Evolutionary conservation across 37 sponge, comb jelly and placozoan genomes (phyloP), one percentile per base, ranked within the genome.

Genomic region (Spongilla lacustris): DNA sequence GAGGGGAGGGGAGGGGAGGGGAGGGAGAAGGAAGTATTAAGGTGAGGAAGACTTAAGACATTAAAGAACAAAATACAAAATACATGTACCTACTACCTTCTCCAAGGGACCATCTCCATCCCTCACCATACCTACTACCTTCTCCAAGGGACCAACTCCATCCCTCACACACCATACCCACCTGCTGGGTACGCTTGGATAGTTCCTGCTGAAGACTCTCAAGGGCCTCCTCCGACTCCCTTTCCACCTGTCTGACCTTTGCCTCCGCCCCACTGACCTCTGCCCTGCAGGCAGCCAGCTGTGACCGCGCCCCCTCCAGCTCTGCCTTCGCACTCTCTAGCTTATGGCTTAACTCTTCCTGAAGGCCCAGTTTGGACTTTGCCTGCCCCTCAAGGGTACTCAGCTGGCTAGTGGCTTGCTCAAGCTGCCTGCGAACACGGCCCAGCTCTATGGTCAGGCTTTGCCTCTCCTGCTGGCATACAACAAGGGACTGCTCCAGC

Each of bases 161-260:
- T 17, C 58, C 58, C 58, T 17, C 19, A 27, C 26, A 28, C n/a
- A 25, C 0, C 78, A 8, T 3, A 13, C 49, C 24, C 19, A 91
- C 91, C 87, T 91, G 91, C 36, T 91, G 91, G 27, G 91, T 36
- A 25, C 91, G 33, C 27, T 86, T 84, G 19, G 84, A 77, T 19
- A 93, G 85, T 31, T 93, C 91, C 31, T 84, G 81, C 66, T 90
- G 86, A 58, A 93, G 36, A 38, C 84, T 75, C 32, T 72, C 30
- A 5, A 87, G 67, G 0, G 84, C 66, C 33, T 67, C 82, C 32
- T 87, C 69, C 23, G 68, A 80, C 38, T 27, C 76, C 36, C 74
- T 86, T 83, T 82, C 76, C 76, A 73, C 77, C 83, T 72, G 11
- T 69, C 24, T 50, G 6, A 6, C 79, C 34, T 74, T 67, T 31